Evolutionary conservation across 2,113 vertebrate genomes (phyloP).

Genomic region (Proteles cristata): DNA sequence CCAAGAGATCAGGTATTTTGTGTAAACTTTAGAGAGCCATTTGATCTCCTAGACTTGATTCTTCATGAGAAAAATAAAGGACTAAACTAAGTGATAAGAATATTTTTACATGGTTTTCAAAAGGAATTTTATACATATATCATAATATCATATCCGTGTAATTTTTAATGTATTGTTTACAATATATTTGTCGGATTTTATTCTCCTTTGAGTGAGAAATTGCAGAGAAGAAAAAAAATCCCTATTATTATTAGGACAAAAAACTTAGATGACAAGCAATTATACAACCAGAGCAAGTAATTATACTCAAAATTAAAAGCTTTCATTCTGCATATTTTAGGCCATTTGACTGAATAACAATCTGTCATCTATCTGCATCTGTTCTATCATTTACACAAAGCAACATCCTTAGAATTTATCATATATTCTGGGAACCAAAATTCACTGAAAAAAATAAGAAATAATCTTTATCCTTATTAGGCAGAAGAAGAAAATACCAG

Average conservation of each 20-base stretch:
- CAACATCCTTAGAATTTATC: neutral
- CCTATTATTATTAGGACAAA: neutral
- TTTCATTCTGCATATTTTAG: constrained; percentile 58
- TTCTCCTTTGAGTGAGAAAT: constrained; percentile 3
- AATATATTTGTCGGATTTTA: constrained; percentile 34
- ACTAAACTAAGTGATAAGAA: neutral
- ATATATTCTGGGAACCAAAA: neutral
- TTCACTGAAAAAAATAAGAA: constrained; percentile 23
- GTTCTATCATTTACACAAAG: constrained; percentile 41
- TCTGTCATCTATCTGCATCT: constrained; percentile 54
- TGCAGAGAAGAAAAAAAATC: neutral
- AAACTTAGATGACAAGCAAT: constrained; percentile 67
- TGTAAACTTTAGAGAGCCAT: neutral
- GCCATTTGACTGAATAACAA: constrained; percentile 48
- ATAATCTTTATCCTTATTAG: neutral
- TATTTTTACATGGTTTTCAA: neutral
- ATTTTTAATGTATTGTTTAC: constrained; percentile 2
- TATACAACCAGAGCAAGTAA: constrained; percentile 60
- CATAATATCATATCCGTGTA: neutral
- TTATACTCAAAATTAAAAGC: constrained; percentile 64
- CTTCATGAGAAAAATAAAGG: constrained; percentile 1
- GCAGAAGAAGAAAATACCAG: neutral
- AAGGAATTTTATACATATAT: constrained; percentile 16
- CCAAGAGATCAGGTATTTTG: neutral
- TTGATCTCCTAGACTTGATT: neutral